Conservation (phyloP, 2,113 vertebrate species). For the Kryptolebias marmoratus region DNA sequence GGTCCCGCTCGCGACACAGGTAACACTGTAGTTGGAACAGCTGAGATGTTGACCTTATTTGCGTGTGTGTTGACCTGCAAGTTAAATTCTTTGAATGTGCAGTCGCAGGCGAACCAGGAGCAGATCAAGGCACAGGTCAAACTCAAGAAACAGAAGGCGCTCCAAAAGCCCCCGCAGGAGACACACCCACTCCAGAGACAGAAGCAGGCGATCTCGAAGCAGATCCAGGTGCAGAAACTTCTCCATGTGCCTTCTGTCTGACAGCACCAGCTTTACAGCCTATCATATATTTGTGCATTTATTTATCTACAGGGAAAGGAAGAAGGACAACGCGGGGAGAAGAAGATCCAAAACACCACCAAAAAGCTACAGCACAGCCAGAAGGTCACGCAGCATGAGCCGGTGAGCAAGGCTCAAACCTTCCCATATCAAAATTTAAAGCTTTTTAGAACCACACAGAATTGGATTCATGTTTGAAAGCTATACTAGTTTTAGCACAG, state of each 20-base stretch:
- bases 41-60: neutral
- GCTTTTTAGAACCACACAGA: neutral
- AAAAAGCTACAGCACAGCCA: conserved; percentile 96
- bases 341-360: conserved; percentile 96
- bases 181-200: conserved; percentile 88
- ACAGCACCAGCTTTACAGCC: neutral
- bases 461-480: neutral
- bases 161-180: conserved; percentile 91
- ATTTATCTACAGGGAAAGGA: conserved; percentile 86
- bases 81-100: neutral
- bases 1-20: conserved; percentile 94
- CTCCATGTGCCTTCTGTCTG: neutral
- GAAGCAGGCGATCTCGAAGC: conserved; percentile 85
- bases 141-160: conserved; percentile 88
- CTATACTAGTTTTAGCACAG: too few relatives aligned
- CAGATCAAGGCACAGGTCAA: conserved; percentile 88
- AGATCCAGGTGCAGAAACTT: conserved; percentile 83
- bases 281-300: neutral
- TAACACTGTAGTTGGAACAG: conserved; percentile 31
- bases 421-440: neutral
- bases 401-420: conserved; percentile 76
- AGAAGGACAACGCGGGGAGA: conserved; percentile 92
- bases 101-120: conserved; percentile 87
- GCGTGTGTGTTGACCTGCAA: neutral
- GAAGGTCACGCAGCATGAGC: conserved; percentile 90